Base-by-base conservation (phyloP, 2,797 vertebrate species). In the Intellagama lesueurii region DNA sequence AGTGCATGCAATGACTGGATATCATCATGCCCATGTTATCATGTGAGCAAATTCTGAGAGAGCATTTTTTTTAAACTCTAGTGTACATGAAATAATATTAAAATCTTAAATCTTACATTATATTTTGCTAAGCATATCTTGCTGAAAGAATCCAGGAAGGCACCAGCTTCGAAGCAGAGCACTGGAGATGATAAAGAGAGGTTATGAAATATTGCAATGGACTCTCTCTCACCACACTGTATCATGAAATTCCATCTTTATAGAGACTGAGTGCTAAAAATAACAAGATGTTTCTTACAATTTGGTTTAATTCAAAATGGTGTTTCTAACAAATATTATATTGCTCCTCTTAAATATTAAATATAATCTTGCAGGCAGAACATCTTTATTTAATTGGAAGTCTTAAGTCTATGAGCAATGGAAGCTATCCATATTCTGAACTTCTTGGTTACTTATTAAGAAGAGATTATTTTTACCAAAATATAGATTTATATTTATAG, bases 401-500 rank as follows among this genome's bases (percentile, higher is more conserved):
- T 88, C 91, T 81, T 40, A 90, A 11, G 14, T 68, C 0, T 0
- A 19, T 80, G 73, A 88, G 75, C 69, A 81, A 8, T 88, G 44
- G 17, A 52, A 85, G 1, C 85, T 90, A 93, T 89, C 70, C 72
- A 19, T 40, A 26, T 47, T 75, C 32, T 81, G 52, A 83, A 12
- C 85, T 5, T 70, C 17, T 81, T 84, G 90, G 35, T 86, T 92
- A 9, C 0, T 11, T 87, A 88, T 89, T 83, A 85, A 79, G 30
- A 32, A 60, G 66, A 35, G 12, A 40, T 90, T 92, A 12, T 40
- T 1, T 24, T 44, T 47, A 87, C 44, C 2, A 64, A 88, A 1
- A 28, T 14, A 88, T 89, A 17, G 70, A 8, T 44, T 77, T 94
- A 49, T 35, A 52, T 94, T 94, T 93, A 75, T 90, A 88, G 12